Evolutionary conservation across 2,797 vertebrate species (phyloP), one percentile per base, ranked within the genome.

Genomic region (Dermochelys coriacea): DNA sequence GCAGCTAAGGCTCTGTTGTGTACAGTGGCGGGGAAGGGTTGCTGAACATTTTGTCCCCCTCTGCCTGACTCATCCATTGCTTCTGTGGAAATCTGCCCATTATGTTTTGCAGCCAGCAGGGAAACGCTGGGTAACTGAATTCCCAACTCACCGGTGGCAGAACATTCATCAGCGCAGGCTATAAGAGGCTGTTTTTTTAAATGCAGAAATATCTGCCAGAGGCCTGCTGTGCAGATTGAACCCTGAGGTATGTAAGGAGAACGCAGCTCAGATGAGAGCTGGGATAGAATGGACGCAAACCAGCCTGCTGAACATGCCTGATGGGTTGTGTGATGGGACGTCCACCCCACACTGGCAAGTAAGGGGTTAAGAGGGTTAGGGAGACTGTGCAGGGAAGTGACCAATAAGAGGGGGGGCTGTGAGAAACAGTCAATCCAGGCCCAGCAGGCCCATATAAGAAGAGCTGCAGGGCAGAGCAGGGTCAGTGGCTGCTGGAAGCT

Each of bases 31-130:
- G 12, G 55, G 49, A 84, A 88, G 27, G 82, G 68, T 83, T 71
- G 64, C 64, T 41, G 37, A 6, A 45, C 37, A 23, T 74, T 45
- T 45, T 52, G 18, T 18, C 71, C 80, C 89, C 54, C 12, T 88
- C 54, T 52, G 51, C 83, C 54, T 64, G 51, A 61, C 85, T 95
- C 87, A 82, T 87, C 85, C 61, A 68, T 79, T 86, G 15, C 21
- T 47, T 82, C 82, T n/a, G 45, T 77, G 83, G 80, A 80, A 80
- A 85, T 34, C 59, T 4, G 88, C 88, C 89, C 87, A 88, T 93
- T 91, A 89, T 86, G 52, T n/a, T 64, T 41, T 45, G 74, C 84
- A 75, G 86, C 93, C 64, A 93, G 82, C 91, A 93, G 87, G 85
- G 91, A 59, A 88, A 87, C 88, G 93, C 91, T 8, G 57, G 55